Evolutionary conservation across 2,888 invertebrate species (phyloP).

Genomic region (Portevinia maculata): DNA sequence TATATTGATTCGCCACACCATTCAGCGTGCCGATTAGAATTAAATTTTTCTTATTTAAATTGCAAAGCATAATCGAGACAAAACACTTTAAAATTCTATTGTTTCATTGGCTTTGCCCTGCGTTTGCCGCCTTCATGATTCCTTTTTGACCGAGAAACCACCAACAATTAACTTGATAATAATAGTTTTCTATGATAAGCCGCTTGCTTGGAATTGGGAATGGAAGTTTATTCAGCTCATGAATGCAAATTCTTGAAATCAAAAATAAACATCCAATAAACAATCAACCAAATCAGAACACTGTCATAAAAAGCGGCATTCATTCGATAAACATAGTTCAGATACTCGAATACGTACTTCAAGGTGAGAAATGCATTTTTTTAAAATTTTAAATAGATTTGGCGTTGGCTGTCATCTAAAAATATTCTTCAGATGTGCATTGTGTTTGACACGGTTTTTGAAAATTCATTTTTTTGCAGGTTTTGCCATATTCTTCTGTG

Average conservation of each 20-base stretch:
- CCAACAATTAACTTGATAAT: not conserved
- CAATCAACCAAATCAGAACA: constrained; percentile 27
- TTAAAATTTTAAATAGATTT: constrained; percentile 7
- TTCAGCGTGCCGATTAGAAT: constrained; percentile 18
- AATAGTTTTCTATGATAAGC: not conserved
- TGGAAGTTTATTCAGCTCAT: not conserved
- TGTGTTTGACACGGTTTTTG: constrained; percentile 5
- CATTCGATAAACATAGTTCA: not conserved
- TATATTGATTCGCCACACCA: constrained; percentile 7
- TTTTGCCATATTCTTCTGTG: not conserved
- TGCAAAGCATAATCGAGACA: not conserved
- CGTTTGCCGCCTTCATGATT: constrained; percentile 17
- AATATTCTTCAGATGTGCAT: constrained; percentile 1
- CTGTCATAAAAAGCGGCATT: constrained; percentile 17
- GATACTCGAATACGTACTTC: not conserved
- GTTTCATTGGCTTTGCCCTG: constrained; percentile 8
- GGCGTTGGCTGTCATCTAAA: constrained; percentile 17
- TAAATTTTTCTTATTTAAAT: constrained; percentile 20
- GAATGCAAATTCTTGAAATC: not conserved
- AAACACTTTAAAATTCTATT: constrained; percentile 19
- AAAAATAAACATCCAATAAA: not conserved
- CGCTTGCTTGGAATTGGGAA: not conserved
- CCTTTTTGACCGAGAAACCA: not conserved
- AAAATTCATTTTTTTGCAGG: not conserved
- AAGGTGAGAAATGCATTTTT: constrained; percentile 9